Evolutionary conservation across 2,888 invertebrate species (phyloP).

Genomic region (Dichetophora obliterata): DNA sequence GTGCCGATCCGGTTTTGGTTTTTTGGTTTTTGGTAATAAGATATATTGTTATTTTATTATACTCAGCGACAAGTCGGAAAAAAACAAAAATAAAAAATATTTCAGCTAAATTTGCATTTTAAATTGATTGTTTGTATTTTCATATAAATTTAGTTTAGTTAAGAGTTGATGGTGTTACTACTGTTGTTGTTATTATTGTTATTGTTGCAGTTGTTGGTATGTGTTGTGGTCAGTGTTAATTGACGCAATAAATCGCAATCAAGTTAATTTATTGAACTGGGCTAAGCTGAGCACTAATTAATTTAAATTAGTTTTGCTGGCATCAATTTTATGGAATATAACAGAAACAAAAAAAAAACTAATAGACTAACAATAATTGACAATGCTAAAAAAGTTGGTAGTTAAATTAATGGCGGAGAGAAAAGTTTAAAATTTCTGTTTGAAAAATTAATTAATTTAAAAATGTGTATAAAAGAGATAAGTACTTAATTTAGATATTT

Average conservation of each 20-base stretch:
- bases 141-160: slow-evolving; percentile 1
- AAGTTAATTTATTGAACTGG: slow-evolving; percentile 35
- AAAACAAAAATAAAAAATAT: too few relatives aligned
- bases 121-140: slow-evolving; percentile 30
- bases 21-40: slow-evolving; percentile 12
- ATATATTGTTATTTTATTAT: slow-evolving; percentile 23
- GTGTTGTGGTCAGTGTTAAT: slow-evolving; percentile 22
- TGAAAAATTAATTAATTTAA: too few relatives aligned
- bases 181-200: slow-evolving; percentile 4
- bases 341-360: neutral
- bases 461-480: too few relatives aligned
- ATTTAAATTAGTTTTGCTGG: slow-evolving; percentile 32
- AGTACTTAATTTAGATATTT: too few relatives aligned
- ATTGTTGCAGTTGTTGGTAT: neutral
- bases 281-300: slow-evolving; percentile 16
- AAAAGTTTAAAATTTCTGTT: too few relatives aligned
- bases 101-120: slow-evolving; percentile 32
- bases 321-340: slow-evolving; percentile 6
- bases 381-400: too few relatives aligned
- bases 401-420: too few relatives aligned
- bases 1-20: slow-evolving; percentile 9
- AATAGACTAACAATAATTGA: too few relatives aligned
- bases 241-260: slow-evolving; percentile 36
- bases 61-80: slow-evolving; percentile 24
- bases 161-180: neutral